Evolutionary conservation across 2,797 vertebrate species (phyloP).

Genomic region (Pelochelys cantorii): DNA sequence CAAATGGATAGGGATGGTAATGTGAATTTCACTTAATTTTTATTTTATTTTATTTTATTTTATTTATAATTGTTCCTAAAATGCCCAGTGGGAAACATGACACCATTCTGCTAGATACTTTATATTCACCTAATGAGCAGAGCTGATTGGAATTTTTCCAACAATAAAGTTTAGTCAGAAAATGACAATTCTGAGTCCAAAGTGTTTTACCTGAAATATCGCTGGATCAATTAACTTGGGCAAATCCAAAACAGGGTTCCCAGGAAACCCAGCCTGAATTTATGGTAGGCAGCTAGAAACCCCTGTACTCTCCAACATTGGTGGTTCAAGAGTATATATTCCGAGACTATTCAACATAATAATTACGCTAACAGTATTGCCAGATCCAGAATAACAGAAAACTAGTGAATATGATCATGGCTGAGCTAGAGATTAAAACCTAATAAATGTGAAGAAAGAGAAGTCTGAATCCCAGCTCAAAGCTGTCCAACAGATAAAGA

Average conservation of each 20-base stretch:
- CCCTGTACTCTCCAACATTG: background rate
- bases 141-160: background rate
- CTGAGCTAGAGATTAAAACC: background rate
- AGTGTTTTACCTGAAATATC: background rate
- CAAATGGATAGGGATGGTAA: background rate
- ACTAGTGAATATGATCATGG: background rate
- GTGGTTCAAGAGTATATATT: background rate
- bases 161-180: background rate
- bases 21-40: background rate
- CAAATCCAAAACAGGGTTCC: background rate
- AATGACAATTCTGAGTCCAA: background rate
- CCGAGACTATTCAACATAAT: background rate
- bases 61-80: background rate
- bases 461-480: accelerated
- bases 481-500: background rate
- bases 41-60: background rate
- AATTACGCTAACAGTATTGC: background rate
- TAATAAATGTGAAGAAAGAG: background rate
- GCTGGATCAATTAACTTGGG: background rate
- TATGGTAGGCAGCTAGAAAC: background rate
- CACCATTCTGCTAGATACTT: background rate
- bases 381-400: too few species aligned
- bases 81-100: background rate
- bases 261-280: background rate
- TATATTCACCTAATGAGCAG: background rate